Evolutionary conservation across 64 coral and sea anemone species (phyloP).

Genomic region (Actinia tenebrosa): DNA sequence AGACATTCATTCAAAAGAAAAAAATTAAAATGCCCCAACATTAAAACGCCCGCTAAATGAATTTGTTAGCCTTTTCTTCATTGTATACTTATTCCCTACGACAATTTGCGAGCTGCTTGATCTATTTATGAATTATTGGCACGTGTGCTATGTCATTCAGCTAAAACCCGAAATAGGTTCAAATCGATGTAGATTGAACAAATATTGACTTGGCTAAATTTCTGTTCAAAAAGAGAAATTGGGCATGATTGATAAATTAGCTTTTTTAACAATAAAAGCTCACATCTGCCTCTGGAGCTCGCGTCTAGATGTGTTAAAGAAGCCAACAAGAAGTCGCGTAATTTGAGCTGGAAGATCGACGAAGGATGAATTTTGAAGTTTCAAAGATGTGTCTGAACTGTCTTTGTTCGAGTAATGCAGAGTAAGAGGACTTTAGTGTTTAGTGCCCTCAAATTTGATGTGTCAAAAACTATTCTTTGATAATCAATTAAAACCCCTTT

Average conservation of each 20-base stretch:
- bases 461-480: constrained; percentile 23
- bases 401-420: constrained; percentile 8
- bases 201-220: constrained; percentile 9
- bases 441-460: constrained; percentile 25
- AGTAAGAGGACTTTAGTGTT: constrained; percentile 15
- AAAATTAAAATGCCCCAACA: constrained; percentile 17
- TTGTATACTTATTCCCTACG: background rate
- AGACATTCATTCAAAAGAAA: constrained; percentile 3
- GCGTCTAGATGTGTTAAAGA: background rate
- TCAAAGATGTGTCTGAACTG: background rate
- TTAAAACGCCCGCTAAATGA: constrained; percentile 16
- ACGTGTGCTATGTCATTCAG: background rate
- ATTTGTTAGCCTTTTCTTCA: constrained; percentile 15
- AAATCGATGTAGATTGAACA: background rate
- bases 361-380: constrained; percentile 8
- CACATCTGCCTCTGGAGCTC: background rate
- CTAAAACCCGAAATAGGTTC: background rate
- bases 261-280: background rate
- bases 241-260: background rate
- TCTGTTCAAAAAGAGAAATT: background rate
- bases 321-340: background rate
- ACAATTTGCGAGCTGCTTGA: background rate
- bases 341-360: background rate
- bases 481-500: constrained; percentile 6
- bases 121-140: background rate